Conservation (phyloP, 2,888 invertebrate genomes). For the Hypselothyrea guttata region DNA sequence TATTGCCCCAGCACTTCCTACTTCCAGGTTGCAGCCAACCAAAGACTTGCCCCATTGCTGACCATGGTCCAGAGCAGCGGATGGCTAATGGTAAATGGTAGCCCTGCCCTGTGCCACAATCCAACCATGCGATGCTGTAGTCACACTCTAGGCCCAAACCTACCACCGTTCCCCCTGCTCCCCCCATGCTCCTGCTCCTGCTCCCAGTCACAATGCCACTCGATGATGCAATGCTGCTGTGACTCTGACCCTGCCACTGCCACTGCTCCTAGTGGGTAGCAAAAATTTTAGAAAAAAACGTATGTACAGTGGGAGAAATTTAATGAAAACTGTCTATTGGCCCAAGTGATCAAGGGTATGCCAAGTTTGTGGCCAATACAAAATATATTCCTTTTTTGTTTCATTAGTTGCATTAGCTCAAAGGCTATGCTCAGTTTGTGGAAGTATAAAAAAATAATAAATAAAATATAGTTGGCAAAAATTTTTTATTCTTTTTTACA, state of each 20-base stretch:
- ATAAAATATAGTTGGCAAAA: no score
- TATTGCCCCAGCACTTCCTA: conserved; percentile 59
- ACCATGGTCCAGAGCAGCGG: conserved; percentile 12
- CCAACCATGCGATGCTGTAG: conserved; percentile 33
- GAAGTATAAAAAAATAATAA: no score
- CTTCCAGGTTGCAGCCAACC: conserved; percentile 56
- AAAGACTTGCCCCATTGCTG: background rate
- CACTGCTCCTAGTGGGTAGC: conserved; percentile 25
- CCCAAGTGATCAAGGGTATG: no score
- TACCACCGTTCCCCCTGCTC: background rate
- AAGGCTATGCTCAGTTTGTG: no score
- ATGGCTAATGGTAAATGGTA: background rate
- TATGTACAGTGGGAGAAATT: conserved; percentile 20
- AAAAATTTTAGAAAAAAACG: conserved; percentile 1
- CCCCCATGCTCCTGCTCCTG: background rate
- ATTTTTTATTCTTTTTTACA: no score
- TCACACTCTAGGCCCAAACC: conserved; percentile 50
- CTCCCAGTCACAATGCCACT: conserved; percentile 58
- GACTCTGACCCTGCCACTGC: conserved; percentile 38
- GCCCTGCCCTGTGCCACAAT: conserved; percentile 18
- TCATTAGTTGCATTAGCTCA: no score
- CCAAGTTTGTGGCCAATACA: no score
- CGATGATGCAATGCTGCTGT: conserved; percentile 61
- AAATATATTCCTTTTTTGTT: no score
- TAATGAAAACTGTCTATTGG: no score